Conservation (phyloP, 2,888 invertebrate genomes). For the Neocrepidodera transversa region DNA sequence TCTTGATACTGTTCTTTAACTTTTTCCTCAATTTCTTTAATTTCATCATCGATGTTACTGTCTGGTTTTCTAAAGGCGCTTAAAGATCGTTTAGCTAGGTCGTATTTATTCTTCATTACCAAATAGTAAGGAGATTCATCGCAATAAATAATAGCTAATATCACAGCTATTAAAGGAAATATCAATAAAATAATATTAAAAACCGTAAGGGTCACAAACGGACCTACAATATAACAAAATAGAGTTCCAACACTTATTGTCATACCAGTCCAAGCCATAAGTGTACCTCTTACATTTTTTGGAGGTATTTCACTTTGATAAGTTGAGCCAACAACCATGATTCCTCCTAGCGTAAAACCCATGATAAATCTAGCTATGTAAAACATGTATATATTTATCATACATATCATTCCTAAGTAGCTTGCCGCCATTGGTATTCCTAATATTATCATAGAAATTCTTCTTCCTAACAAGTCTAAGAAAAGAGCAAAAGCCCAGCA, state of each 20-base stretch:
- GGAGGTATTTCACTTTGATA: background rate
- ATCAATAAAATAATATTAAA: background rate
- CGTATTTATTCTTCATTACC: conserved; percentile 65
- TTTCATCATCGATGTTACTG: conserved; percentile 17
- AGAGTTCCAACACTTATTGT: background rate
- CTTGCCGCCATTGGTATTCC: background rate
- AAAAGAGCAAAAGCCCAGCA: conserved; percentile 73
- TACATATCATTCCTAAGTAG: background rate
- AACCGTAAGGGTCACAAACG: background rate
- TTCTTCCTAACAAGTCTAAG: conserved; percentile 71
- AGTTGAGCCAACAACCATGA: background rate
- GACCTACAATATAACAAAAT: background rate
- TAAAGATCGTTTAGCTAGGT: conserved; percentile 71
- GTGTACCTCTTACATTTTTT: background rate
- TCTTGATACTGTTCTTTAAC: conserved; percentile 11
- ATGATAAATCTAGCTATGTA: background rate
- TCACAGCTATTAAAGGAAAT: background rate
- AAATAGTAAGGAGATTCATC: conserved; percentile 78
- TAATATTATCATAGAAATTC: background rate
- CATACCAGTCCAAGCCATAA: background rate
- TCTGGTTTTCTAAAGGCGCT: conserved; percentile 30
- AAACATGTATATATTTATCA: background rate
- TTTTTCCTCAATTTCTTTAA: conserved; percentile 12
- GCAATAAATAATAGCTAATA: background rate
- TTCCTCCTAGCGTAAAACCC: background rate